phyloP scores from a whole-genome alignment of 2,113 vertebrate genomes.

The Tretioscincus oriximinensis region DNA sequence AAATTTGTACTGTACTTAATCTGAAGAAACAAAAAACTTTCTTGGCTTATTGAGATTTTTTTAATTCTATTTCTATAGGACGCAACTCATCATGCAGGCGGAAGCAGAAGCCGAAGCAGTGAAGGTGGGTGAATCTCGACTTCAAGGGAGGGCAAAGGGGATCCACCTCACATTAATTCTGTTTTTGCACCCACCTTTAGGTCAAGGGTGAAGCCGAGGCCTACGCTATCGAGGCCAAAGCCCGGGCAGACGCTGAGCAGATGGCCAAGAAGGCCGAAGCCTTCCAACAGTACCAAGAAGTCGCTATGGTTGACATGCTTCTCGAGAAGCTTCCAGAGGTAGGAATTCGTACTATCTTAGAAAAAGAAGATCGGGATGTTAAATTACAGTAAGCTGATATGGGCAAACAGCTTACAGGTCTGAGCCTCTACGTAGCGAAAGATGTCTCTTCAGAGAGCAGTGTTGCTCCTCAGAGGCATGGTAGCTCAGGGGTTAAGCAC shows the following conservation, averaged over 20 bases:
- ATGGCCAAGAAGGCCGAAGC: constrained; percentile 91
- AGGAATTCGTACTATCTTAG: background rate
- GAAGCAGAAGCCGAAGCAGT: constrained; percentile 88
- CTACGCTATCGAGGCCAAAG: constrained; percentile 83
- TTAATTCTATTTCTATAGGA: constrained; percentile 55
- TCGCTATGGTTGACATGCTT: constrained; percentile 91
- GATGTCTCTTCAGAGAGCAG: too few relatives aligned
- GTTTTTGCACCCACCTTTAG: constrained; percentile 52
- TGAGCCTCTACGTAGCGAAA: too few relatives aligned
- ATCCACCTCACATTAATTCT: background rate
- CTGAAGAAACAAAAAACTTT: too few relatives aligned
- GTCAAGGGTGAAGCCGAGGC: constrained; percentile 88
- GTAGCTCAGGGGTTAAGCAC: too few relatives aligned
- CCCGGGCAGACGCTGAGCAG: constrained; percentile 87
- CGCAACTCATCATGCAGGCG: constrained; percentile 88
- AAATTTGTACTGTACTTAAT: too few relatives aligned
- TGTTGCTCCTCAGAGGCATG: too few relatives aligned
- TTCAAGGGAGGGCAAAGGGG: background rate
- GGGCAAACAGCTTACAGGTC: too few relatives aligned
- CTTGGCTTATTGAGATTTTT: too few relatives aligned
- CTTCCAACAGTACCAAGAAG: constrained; percentile 87
- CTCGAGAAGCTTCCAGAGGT: constrained; percentile 90
- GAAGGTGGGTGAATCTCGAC: constrained; percentile 72
- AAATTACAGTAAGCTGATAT: too few relatives aligned
- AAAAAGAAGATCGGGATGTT: background rate